Percentiles rank a stretch among this genome's conserved stretches.
Conservation (phyloP, 2,797 vertebrate species). For the Aselliscus stoliczkanus region DNA sequence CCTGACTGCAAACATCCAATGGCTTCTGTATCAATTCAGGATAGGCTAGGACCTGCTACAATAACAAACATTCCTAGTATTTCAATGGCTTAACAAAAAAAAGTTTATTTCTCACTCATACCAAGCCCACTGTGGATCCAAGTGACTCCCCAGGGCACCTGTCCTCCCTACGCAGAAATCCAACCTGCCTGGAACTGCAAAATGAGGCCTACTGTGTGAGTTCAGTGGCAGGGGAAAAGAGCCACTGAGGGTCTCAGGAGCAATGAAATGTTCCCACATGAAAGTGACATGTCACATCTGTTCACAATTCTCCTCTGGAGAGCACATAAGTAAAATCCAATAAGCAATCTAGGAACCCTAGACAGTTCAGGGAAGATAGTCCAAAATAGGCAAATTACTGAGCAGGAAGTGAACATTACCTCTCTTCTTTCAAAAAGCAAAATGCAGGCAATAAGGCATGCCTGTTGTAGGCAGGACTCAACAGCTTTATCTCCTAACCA, state of each 20-base stretch:
- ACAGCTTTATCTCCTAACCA: neutral
- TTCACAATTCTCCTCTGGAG: neutral
- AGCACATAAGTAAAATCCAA: neutral
- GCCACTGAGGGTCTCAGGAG: neutral
- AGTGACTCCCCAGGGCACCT: neutral
- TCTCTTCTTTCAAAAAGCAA: neutral
- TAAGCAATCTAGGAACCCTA: neutral
- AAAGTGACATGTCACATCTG: neutral
- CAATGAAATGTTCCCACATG: neutral
- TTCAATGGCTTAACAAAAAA: neutral
- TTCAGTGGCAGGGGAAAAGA: neutral
- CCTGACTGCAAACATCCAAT: neutral
- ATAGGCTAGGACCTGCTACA: neutral
- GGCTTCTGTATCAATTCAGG: neutral
- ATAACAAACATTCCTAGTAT: neutral
- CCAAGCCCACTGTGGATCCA: neutral
- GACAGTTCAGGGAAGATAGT: neutral
- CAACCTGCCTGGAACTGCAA: neutral
- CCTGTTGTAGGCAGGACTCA: neutral
- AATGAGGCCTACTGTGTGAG: neutral
- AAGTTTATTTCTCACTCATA: neutral
- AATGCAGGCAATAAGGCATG: neutral
- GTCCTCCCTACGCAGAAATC: neutral
- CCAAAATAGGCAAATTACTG: neutral
- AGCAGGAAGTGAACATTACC: constrained; percentile 1